These are phyloP conservation scores for Lasioglossum oenotherae DNA, from an alignment of 2,888 invertebrate genomes.

Conservation along the genomic window DNA sequence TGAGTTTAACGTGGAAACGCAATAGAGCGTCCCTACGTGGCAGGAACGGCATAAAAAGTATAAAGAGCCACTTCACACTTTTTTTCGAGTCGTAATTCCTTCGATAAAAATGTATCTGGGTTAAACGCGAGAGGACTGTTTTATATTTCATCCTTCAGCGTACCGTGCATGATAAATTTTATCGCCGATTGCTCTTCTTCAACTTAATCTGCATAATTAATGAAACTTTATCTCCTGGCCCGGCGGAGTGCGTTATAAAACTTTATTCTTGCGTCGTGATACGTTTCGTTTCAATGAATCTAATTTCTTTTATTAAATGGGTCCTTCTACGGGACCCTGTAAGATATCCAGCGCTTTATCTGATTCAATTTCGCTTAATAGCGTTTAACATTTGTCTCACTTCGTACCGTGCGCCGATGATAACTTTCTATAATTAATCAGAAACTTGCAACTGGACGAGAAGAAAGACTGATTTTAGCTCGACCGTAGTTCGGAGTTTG, in stretches of 20 bases:
- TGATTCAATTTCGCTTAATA: not conserved
- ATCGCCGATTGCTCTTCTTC: conserved; percentile 45
- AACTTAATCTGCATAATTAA: conserved; percentile 54
- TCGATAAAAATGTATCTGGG: conserved; percentile 58
- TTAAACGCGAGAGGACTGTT: conserved; percentile 45
- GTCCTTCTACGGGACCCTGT: too few relatives aligned
- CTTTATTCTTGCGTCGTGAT: conserved; percentile 6
- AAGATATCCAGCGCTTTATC: not conserved
- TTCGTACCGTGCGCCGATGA: not conserved
- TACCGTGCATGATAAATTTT: conserved; percentile 40
- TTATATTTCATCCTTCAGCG: conserved; percentile 45
- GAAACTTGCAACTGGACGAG: not conserved
- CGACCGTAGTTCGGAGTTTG: not conserved
- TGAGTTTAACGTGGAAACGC: conserved; percentile 44
- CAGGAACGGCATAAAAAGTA: conserved; percentile 36
- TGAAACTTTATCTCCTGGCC: conserved; percentile 32
- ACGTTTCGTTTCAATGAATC: conserved; percentile 15
- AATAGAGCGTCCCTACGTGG: conserved; percentile 33
- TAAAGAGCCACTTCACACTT: conserved; percentile 44
- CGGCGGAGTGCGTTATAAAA: not conserved
- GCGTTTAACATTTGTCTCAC: not conserved
- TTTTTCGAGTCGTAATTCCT: conserved; percentile 46
- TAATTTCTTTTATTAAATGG: not conserved
- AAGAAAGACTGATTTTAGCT: not conserved
- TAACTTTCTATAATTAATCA: not conserved